A percentile compares a stretch with the other conserved stretches of the same genome.
These are phyloP conservation scores for Didymodactylos carnosus DNA, from an alignment of 2,888 invertebrate species.

Conservation along the genomic window DNA sequence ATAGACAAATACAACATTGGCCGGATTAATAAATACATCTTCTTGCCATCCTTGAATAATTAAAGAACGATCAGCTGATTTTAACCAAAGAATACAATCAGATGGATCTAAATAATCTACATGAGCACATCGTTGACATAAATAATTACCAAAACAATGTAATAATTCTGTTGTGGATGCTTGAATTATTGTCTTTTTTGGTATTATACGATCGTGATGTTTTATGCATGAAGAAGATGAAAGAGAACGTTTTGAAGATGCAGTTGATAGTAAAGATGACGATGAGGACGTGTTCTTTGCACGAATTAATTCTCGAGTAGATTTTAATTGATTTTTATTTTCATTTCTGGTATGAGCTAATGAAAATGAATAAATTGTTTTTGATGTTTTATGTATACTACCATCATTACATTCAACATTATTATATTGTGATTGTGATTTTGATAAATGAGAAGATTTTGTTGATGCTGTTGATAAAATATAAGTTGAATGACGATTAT, in stretches of 20 bases:
- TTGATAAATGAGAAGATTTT: not conserved
- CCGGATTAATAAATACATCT: slow-evolving; percentile 96
- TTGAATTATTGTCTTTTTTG: slow-evolving; percentile 48
- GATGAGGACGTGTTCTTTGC: no score
- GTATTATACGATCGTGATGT: not conserved
- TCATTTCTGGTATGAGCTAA: no score
- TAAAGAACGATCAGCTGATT: slow-evolving; percentile 83
- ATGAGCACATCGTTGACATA: slow-evolving; percentile 61
- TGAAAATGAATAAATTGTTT: not conserved
- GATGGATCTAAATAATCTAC: not conserved
- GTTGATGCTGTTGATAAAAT: not conserved
- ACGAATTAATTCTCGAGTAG: not conserved
- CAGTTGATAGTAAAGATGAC: no score
- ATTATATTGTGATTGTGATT: not conserved
- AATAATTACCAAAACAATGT: slow-evolving; percentile 82
- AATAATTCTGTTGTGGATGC: slow-evolving; percentile 93
- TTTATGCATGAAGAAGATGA: no score
- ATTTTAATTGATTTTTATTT: not conserved
- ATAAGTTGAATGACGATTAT: not conserved
- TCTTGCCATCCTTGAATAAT: slow-evolving; percentile 94
- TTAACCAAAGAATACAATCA: slow-evolving; percentile 48
- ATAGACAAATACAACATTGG: slow-evolving; percentile 96
- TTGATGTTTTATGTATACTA: not conserved
- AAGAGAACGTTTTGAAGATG: no score
- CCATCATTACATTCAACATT: no score